Conservation (phyloP, 2,797 vertebrate genomes). For the Masticophis lateralis region DNA sequence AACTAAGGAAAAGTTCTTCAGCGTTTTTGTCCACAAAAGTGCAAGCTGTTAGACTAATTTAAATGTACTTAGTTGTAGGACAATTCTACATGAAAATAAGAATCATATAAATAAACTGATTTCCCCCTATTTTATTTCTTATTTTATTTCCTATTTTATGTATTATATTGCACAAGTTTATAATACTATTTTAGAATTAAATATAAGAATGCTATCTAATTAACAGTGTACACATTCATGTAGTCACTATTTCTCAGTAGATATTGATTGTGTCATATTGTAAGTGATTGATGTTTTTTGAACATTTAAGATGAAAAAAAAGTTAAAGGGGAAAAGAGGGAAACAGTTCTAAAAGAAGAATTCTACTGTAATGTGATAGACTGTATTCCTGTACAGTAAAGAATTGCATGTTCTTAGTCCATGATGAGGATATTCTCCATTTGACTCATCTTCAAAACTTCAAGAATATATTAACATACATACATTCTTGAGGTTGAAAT, state of each 20-base stretch:
- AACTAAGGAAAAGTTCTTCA: slow-evolving; percentile 14
- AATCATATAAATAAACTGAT: background rate
- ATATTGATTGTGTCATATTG: background rate
- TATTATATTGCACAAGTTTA: background rate
- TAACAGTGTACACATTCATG: background rate
- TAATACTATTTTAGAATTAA: background rate
- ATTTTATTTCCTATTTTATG: slow-evolving; percentile 12
- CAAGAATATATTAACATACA: background rate
- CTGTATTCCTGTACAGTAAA: background rate
- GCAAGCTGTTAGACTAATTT: slow-evolving; percentile 19
- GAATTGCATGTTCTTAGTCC: background rate
- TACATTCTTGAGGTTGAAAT: background rate
- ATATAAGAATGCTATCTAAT: background rate
- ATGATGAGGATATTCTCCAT: background rate
- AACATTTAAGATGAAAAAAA: background rate
- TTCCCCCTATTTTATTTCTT: background rate
- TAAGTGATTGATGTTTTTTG: background rate
- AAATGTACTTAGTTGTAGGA: background rate
- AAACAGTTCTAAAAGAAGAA: background rate
- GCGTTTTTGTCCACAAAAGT: slow-evolving; percentile 40
- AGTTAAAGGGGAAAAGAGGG: too few species aligned
- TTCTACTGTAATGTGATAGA: background rate
- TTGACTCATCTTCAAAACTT: background rate
- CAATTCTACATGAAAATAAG: slow-evolving; percentile 31
- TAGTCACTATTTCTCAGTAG: background rate